Evolutionary conservation across 2,888 invertebrate genomes (phyloP).

Genomic region (Ormyrus thymus): DNA sequence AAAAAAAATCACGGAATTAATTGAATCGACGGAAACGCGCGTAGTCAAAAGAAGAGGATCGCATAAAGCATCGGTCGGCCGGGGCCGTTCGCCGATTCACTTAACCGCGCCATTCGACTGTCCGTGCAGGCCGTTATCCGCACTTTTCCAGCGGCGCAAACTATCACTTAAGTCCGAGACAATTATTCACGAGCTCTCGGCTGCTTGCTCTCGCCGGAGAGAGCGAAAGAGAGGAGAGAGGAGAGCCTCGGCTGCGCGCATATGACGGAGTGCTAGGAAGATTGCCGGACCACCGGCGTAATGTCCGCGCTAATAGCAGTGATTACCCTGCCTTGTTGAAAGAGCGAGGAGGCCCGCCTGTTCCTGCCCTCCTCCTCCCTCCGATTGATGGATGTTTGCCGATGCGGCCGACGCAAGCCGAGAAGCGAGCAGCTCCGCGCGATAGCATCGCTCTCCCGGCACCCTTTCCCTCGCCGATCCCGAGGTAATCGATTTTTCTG

Average conservation of each 20-base stretch:
- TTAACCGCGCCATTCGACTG: constrained; percentile 31
- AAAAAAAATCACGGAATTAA: not conserved
- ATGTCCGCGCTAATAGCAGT: constrained; percentile 78
- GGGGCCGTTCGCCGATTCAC: constrained; percentile 27
- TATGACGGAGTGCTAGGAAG: constrained; percentile 71
- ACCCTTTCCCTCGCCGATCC: not conserved
- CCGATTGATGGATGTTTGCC: constrained; percentile 73
- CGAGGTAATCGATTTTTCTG: constrained; percentile 52
- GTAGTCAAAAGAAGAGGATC: not conserved
- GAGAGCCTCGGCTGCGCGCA: constrained; percentile 16
- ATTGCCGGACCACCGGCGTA: constrained; percentile 78
- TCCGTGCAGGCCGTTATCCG: constrained; percentile 46
- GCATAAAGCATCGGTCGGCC: not conserved
- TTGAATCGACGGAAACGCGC: not conserved
- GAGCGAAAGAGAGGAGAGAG: not conserved
- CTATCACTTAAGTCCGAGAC: constrained; percentile 55
- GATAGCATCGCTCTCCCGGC: not conserved
- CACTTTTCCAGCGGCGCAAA: constrained; percentile 52
- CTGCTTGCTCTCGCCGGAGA: not conserved
- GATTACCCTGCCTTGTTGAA: constrained; percentile 76
- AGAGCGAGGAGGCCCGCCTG: constrained; percentile 22
- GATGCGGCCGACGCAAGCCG: constrained; percentile 54
- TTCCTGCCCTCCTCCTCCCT: constrained; percentile 61
- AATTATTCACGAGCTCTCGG: constrained; percentile 49
- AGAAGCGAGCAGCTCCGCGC: not conserved